Base-by-base conservation (phyloP, 2,888 invertebrate species). In the Dynastes tityus region DNA sequence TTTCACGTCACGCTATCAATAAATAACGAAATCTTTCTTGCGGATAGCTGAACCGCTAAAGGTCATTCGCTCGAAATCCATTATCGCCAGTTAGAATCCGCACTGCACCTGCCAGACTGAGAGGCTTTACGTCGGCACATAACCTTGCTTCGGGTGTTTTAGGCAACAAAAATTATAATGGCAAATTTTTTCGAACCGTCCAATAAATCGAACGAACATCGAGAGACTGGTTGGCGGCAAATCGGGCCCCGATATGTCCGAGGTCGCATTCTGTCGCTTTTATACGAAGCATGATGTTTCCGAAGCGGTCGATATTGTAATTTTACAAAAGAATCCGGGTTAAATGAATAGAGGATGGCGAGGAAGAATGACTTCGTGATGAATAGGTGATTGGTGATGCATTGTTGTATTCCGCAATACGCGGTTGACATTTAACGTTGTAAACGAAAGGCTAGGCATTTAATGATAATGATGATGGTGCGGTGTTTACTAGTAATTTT, bases 1-100 rank as follows among this genome's bases (percentile, higher is more conserved):
- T 74, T 74, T 74, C 73, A 74, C 73, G 73, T 74, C 73, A 74
- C 73, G 73, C 51, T 68, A 51, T 51, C 68, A 68, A 68, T 68
- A 68, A 68, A 68, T 68, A 68, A 68, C 68, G 51, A 68, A 29
- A 68, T 68, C 51, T 68, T 68, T 68, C 51, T 29, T 29, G 53
- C 68, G 29, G 27, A 51, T 63, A 63, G 32, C 29, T 51, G 29
- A 68, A 51, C 29, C 55, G 27, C 45, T 61, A 74, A 74, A 74
- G 73, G 73, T 74, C 73, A 73, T 16, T 22, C 71, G 16, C 71
- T 71, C 71, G 45, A 16, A 71, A 71, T 55, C 58, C 61, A 61
- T 74, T 74, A 61, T 61, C 27, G 45, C 22, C 45, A 61, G 45
- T 61, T 74, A 61, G 61, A 74, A 61, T 22, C 45, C 73, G 45